Percentiles rank a stretch among this genome's conserved stretches.
Evolutionary conservation across 2,113 vertebrate species (phyloP).

Genomic region (Lichenostomus cassidix): DNA sequence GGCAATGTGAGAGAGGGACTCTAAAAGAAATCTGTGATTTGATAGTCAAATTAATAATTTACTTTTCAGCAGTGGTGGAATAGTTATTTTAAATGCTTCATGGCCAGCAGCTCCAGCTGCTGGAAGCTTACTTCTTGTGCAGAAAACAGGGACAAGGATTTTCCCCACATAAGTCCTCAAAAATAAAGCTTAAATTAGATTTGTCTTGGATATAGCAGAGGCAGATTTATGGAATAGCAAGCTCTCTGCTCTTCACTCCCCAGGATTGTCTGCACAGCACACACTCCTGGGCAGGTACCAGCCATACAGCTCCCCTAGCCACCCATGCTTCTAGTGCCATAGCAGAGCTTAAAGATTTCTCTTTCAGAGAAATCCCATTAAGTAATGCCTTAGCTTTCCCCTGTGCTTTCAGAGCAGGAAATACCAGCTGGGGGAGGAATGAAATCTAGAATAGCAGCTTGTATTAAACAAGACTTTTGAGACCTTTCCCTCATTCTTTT

Average conservation of each 20-base stretch:
- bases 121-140: neutral
- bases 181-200: neutral
- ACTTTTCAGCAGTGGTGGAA: neutral
- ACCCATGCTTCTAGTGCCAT: neutral
- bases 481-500: neutral
- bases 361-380: neutral
- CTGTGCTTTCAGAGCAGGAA: neutral
- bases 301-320: neutral
- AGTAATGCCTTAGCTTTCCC: neutral
- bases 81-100: neutral
- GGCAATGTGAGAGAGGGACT: neutral
- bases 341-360: neutral
- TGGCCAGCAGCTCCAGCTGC: neutral
- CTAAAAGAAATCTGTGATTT: neutral
- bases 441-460: conserved; percentile 7
- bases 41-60: neutral
- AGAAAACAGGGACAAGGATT: neutral
- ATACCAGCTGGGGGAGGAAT: neutral
- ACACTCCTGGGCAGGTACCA: neutral
- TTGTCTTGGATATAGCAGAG: neutral
- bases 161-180: neutral
- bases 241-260: neutral
- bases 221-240: neutral
- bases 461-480: neutral
- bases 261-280: neutral